Base-by-base conservation (phyloP, 2,113 vertebrate genomes). In the Xiphorhynchus elegans region DNA sequence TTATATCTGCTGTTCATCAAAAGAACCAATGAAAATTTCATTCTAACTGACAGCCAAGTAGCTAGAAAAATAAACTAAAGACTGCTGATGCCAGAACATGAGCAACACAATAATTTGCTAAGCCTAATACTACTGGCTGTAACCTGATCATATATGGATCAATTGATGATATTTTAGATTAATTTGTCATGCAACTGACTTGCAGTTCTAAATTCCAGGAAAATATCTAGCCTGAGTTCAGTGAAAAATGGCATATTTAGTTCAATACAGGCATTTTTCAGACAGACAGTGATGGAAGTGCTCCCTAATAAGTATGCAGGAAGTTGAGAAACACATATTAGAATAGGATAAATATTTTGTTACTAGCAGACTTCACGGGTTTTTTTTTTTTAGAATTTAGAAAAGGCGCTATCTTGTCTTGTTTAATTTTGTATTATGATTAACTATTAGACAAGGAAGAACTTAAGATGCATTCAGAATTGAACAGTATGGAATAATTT, bases 171-270 rank as follows among this genome's bases (percentile, higher is more conserved):
- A 97, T 98, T 98, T 97, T 98, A 96, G 98, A 98, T 98, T 98
- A 98, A 98, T 99, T 98, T 98, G 97, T 94, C 98, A 98, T 98
- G 95, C 98, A 97, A 98, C 98, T 98, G 98, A 98, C 98, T 98
- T 98, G 96, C 97, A 97, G 96, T 97, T 98, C 94, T 80, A 95
- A 98, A 98, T 97, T 97, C 87, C 97, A 97, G 96, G 97, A 98
- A 98, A 98, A 98, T 97, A 98, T 97, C 94, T 97, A 95, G 92
- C 92, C 64, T 82, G 95, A 96, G 95, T 83, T 93, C 81, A 79
- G 97, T 97, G 97, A 98, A 98, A 98, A 98, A 98, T 96, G 97
- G 82, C 90, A 92, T 97, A 96, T 60, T 97, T 95, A 98, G 97
- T 98, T 98, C 97, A 96, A 91, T 98, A 98, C 90, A 98, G 97